Base-by-base conservation (phyloP, 30 jellyfish, hydroid and myxozoan species). In the Mastigias papua region DNA sequence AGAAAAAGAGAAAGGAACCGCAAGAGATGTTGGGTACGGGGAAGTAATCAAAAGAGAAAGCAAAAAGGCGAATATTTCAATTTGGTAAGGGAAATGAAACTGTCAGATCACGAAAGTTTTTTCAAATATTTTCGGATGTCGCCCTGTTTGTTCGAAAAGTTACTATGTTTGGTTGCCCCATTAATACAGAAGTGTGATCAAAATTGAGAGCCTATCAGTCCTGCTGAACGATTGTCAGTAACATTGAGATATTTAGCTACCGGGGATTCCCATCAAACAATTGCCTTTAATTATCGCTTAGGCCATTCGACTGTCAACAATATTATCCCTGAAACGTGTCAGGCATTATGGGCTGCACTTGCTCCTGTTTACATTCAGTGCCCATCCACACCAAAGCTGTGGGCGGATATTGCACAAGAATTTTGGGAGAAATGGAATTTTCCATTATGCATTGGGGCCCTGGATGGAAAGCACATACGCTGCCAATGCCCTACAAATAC, bases 331-430 rank as follows among this genome's bases (percentile, higher is more conserved):
- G 86, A 79, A 62, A 79, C 90, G 29, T 79, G 82, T 8, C 90
- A 17, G 0, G 84, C 90, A 54, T 57, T 79, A 0, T 63, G n/a
- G n/a, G n/a, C n/a, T n/a, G n/a, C n/a, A n/a, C n/a, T n/a, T 71
- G 90, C 58, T 19, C 83, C 76, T 63, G 31, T 37, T 34, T 79
- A 27, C 35, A 28, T 75, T 26, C 30, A 49, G 82, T 75, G 87
- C 61, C 90, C 87, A 16, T 79, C 88, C 29, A 54, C 87, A 25
- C 48, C 67, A 79, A 62, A 62, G 83, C 86, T 23, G 20, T 79
- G 90, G 90, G 34, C 58, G 34, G 90, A 58, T 67, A 35, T 81
- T 22, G 91, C 91, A 22, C 35, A 81, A 66, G 91, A 61, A 61
- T 81, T 81, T 66, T 61, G 87, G 76, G 87, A 81, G 25, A 35